Conservation (phyloP, 2,797 vertebrate species). For the Setipinna tenuifilis region DNA sequence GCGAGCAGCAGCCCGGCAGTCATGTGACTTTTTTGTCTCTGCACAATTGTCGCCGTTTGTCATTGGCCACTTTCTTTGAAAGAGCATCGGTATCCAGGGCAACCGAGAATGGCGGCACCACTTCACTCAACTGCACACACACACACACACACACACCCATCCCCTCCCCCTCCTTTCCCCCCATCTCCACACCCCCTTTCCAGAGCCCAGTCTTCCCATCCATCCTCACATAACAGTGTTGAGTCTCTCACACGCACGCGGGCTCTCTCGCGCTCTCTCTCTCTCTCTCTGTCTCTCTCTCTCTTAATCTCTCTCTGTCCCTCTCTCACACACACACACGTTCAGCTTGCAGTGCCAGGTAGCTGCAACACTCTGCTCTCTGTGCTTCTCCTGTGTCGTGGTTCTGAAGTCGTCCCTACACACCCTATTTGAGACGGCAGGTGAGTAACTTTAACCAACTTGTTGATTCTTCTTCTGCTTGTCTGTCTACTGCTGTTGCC, state of each 20-base stretch:
- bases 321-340: neutral
- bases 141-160: constrained; percentile 43
- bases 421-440: neutral
- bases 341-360: neutral
- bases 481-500: neutral
- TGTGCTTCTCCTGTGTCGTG: neutral
- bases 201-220: neutral
- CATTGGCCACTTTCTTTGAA: constrained; percentile 80
- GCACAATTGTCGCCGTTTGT: constrained; percentile 77
- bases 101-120: constrained; percentile 78
- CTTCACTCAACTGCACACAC: constrained; percentile 63
- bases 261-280: neutral
- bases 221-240: neutral
- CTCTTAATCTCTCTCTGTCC: too few relatives aligned
- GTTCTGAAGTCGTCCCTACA: neutral
- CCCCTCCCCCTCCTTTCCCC: constrained; percentile 42
- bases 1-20: constrained; percentile 69
- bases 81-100: constrained; percentile 80
- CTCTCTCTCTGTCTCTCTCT: too few relatives aligned
- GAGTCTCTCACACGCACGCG: neutral
- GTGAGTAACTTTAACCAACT: neutral
- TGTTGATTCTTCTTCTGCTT: neutral
- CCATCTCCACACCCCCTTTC: neutral
- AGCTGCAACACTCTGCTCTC: neutral
- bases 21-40: constrained; percentile 80